These are phyloP conservation scores for Zoanthus gigantus DNA, from an alignment of 92 coral and sea anemone genomes.

Conservation along the genomic window DNA sequence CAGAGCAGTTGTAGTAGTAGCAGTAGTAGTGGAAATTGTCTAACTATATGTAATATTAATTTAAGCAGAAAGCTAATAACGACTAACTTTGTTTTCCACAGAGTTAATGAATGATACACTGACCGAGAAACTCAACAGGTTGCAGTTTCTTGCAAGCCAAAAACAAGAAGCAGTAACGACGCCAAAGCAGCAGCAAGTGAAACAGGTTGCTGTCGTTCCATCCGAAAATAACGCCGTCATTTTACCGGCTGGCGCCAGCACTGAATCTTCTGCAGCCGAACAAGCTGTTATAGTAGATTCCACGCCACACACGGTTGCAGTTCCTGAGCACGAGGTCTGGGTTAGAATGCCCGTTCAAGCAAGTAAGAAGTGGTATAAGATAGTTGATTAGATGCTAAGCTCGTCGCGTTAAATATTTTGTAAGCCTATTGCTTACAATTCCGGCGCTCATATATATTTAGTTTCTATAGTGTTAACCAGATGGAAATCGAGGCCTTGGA, in stretches of 20 bases:
- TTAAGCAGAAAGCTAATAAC: not conserved
- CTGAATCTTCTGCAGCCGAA: not conserved
- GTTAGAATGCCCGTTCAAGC: slow-evolving; percentile 43
- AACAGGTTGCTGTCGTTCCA: not conserved
- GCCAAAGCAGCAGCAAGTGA: not conserved
- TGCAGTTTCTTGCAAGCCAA: slow-evolving; percentile 17
- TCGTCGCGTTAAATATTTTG: no score
- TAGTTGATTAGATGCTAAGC: no score
- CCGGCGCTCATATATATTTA: no score
- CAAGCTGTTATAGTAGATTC: slow-evolving; percentile 20
- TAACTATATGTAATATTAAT: not conserved
- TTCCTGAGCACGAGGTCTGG: slow-evolving; percentile 34
- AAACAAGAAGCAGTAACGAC: not conserved
- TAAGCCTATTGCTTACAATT: no score
- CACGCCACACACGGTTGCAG: not conserved
- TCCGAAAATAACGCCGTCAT: slow-evolving; percentile 4
- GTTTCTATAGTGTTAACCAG: no score
- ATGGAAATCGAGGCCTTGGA: no score
- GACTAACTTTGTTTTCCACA: not conserved
- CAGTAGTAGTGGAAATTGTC: not conserved
- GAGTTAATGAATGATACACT: slow-evolving; percentile 20
- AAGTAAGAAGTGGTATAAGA: slow-evolving; percentile 4
- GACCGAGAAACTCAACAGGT: slow-evolving; percentile 11
- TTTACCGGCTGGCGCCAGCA: not conserved
- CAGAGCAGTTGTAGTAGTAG: not conserved